A percentile compares a stretch with the other conserved stretches of the same genome.
These are phyloP conservation scores for Mastigias papua DNA, from an alignment of 30 jellyfish, hydroid and myxozoan species.

Conservation along the genomic window DNA sequence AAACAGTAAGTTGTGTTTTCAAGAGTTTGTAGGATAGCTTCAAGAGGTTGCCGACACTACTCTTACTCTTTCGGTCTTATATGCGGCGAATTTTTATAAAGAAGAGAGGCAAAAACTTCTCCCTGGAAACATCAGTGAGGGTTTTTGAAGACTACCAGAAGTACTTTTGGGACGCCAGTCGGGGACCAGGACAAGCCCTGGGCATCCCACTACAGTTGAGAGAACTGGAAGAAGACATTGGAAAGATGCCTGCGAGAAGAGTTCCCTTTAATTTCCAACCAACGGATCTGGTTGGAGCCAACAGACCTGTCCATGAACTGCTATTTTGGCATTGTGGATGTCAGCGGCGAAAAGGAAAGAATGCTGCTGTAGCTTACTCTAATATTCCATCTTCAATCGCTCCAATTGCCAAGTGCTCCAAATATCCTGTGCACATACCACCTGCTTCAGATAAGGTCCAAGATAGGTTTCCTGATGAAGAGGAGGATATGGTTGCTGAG, in stretches of 20 bases:
- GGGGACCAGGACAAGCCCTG: conserved; percentile 25
- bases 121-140: neutral
- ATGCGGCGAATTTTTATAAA: neutral
- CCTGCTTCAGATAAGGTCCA: neutral
- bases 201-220: neutral
- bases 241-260: neutral
- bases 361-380: neutral
- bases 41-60: neutral
- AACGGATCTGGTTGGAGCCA: neutral
- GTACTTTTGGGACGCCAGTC: conserved; percentile 20
- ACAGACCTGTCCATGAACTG: conserved; percentile 6
- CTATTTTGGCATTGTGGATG: neutral
- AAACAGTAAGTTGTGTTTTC: neutral
- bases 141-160: neutral
- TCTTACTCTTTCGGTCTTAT: neutral
- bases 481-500: neutral
- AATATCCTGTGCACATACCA: neutral
- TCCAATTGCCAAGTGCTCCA: conserved; percentile 1
- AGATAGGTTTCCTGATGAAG: neutral
- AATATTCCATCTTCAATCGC: neutral
- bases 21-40: neutral
- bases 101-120: neutral
- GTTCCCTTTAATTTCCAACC: neutral
- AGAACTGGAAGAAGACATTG: conserved; percentile 9
- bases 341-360: conserved; percentile 11